Percentiles rank a stretch among this genome's conserved stretches.
Evolutionary conservation across 2,888 invertebrate species (phyloP).

Genomic region (Vesta saturnalis): DNA sequence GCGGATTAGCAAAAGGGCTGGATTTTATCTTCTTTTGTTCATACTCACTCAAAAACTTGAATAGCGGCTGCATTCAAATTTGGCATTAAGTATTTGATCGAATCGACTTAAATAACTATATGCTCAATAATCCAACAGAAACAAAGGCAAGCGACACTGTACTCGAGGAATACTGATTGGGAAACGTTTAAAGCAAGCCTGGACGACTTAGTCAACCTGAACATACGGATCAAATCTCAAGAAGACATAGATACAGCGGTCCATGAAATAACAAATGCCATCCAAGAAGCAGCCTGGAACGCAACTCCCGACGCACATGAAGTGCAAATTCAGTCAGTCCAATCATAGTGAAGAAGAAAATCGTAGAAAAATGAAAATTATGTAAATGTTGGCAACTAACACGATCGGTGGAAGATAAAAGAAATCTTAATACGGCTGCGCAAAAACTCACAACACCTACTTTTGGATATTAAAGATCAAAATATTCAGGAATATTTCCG

Average conservation of each 20-base stretch:
- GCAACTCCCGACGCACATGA: too few species aligned
- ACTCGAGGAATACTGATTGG: conserved; percentile 38
- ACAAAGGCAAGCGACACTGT: conserved; percentile 19
- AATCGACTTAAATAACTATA: neutral
- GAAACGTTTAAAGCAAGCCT: conserved; percentile 20
- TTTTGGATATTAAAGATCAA: conserved; percentile 19
- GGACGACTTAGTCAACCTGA: conserved; percentile 9
- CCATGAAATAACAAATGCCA: too few species aligned
- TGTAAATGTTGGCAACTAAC: too few species aligned
- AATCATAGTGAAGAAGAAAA: conserved; percentile 29
- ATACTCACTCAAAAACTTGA: too few species aligned
- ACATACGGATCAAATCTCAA: conserved; percentile 24
- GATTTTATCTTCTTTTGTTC: too few species aligned
- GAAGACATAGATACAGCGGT: too few species aligned
- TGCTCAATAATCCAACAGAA: conserved; percentile 9
- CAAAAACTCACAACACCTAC: conserved; percentile 21
- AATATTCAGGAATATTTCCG: neutral
- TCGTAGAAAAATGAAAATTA: conserved; percentile 35
- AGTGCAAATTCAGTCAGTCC: conserved; percentile 20
- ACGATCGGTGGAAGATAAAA: too few species aligned
- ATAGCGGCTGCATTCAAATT: too few species aligned
- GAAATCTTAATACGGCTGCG: too few species aligned
- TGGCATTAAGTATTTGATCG: too few species aligned
- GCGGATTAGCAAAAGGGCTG: too few species aligned
- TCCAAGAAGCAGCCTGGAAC: too few species aligned